These are phyloP conservation scores for Abrostola tripartita DNA, from an alignment of 2,888 invertebrate species.

Conservation along the genomic window DNA sequence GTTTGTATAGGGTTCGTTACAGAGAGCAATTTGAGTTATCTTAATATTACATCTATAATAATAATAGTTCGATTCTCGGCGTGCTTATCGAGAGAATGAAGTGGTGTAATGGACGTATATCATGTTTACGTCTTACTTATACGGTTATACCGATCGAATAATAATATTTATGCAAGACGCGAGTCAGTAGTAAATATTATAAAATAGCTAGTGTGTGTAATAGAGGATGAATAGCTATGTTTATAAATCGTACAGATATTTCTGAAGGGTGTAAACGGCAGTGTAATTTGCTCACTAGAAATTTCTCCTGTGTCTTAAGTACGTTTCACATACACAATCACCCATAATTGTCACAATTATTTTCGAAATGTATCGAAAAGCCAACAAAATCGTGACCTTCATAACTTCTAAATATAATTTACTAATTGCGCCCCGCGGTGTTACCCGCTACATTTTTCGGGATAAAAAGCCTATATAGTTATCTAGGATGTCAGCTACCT, in stretches of 20 bases:
- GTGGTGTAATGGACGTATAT: background rate
- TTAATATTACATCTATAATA: slow-evolving; percentile 16
- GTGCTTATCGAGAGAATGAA: slow-evolving; percentile 2
- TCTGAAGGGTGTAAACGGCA: background rate
- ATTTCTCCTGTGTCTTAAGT: no score
- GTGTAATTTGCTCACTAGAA: background rate
- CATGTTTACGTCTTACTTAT: slow-evolving; percentile 3
- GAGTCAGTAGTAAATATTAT: background rate
- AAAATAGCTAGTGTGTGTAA: background rate
- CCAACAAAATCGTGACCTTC: no score
- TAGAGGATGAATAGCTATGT: background rate
- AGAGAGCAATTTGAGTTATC: slow-evolving; percentile 23
- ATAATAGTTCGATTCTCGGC: background rate
- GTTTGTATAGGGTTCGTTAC: slow-evolving; percentile 12
- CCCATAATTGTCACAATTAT: no score
- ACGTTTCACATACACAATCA: no score
- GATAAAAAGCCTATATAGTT: no score
- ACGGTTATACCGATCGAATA: background rate
- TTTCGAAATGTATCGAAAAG: no score
- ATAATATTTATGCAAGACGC: slow-evolving; percentile 1
- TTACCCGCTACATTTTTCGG: no score
- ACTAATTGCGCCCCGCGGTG: no score
- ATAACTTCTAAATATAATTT: no score
- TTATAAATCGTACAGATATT: background rate
- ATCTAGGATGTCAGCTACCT: no score